Percentiles rank a stretch among this genome's conserved stretches.
phyloP scores from a whole-genome alignment of 2,797 vertebrate species.

The Tadarida brasiliensis region DNA sequence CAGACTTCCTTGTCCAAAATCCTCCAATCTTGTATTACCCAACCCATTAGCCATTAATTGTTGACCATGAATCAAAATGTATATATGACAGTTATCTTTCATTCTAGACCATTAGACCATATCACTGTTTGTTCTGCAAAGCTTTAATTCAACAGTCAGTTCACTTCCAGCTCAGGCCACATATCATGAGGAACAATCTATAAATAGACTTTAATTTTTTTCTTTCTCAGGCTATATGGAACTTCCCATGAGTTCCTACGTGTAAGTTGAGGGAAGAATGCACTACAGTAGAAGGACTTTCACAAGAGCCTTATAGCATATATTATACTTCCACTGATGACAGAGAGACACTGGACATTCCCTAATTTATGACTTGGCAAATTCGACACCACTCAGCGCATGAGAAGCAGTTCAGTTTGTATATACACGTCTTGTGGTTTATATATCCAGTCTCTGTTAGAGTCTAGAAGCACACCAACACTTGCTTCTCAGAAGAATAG shows the following conservation, averaged over 20 bases:
- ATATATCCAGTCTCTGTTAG: background rate
- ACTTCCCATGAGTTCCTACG: background rate
- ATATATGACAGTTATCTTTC: background rate
- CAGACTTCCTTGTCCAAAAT: background rate
- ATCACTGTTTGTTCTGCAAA: background rate
- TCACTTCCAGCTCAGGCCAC: background rate
- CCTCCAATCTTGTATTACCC: background rate
- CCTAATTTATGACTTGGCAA: background rate
- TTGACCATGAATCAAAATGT: background rate
- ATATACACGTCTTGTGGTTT: too few relatives aligned
- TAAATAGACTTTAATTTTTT: background rate
- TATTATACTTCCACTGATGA: background rate
- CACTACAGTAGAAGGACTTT: background rate
- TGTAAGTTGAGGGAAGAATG: background rate
- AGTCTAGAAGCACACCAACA: background rate
- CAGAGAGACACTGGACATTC: background rate
- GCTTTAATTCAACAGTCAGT: background rate
- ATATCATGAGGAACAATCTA: background rate
- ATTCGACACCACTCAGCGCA: background rate
- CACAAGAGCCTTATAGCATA: background rate
- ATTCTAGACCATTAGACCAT: background rate
- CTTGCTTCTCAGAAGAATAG: background rate
- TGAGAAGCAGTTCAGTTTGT: background rate
- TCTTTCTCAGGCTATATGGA: background rate
- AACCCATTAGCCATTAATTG: background rate